Base-by-base conservation (phyloP, 2,888 invertebrate species). In the Scaeva pyrastri region DNA sequence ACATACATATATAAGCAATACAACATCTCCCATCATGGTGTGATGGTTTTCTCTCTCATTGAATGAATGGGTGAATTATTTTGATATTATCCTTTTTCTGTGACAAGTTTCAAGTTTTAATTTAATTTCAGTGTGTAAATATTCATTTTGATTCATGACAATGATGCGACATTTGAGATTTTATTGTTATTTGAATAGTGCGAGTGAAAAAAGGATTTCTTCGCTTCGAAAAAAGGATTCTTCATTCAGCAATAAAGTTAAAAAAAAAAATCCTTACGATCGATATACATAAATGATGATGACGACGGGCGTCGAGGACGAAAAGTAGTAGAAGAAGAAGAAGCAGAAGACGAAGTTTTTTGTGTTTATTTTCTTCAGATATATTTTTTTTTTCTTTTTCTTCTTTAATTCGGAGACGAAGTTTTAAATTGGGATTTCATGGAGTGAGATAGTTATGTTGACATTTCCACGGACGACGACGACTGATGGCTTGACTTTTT, bases 61-160 rank as follows among this genome's bases (percentile, higher is more conserved):
- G 45, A 73, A 73, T 70, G 74, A 78, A 78, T 66, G 66, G 60
- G 52, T 80, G 70, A 80, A 85, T 85, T 85, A 85, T 85, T 85
- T 85, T 85, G 85, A 77, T 85, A 86, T 86, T 78, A 86, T 86
- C 82, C 82, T 77, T 86, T 71, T 86, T 82, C 82, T 77, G 71
- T 39, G 86, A 86, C 78, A 86, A 86, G 86, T 82, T 86, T 77
- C 82, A 70, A 78, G 86, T 86, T 86, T 86, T 86, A 86, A 86
- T 86, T 86, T 86, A 86, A 78, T 77, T 86, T 86, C 77, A 82
- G 77, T 86, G 86, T 82, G 86, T 86, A 86, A 86, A 86, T 86
- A 86, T 86, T 86, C 86, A 86, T 86, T 86, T 71, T 82, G 86
- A 82, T 82, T 82, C 82, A 82, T 78, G 86, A 86, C 82, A 81